Conservation (phyloP, 2,113 vertebrate species). For the Narcine bancroftii region DNA sequence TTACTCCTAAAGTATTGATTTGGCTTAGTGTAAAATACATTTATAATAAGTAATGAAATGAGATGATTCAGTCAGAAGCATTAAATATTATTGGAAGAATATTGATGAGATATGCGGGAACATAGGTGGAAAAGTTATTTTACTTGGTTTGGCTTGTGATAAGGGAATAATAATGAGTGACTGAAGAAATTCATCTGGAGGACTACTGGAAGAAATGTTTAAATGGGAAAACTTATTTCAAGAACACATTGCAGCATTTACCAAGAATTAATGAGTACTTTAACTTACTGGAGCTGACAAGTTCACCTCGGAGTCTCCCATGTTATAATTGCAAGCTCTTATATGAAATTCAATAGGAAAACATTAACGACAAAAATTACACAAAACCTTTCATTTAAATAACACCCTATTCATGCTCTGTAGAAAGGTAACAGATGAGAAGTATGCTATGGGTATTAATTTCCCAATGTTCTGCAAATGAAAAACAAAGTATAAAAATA, state of each 20-base stretch:
- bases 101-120: not conserved
- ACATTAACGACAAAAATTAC: constrained; percentile 23
- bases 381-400: constrained; percentile 4
- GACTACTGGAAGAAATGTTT: constrained; percentile 5
- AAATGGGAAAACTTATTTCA: constrained; percentile 16
- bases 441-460: constrained; percentile 29
- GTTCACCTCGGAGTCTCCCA: not conserved
- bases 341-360: constrained; percentile 34
- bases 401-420: constrained; percentile 23
- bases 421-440: constrained; percentile 30
- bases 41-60: constrained; percentile 4
- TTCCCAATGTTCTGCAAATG: constrained; percentile 17
- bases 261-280: constrained; percentile 18
- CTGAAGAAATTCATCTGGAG: constrained; percentile 19
- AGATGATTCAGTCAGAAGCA: not conserved
- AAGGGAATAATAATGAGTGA: constrained; percentile 7
- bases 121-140: not conserved
- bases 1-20: not conserved
- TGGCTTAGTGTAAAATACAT: not conserved
- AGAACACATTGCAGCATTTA: constrained; percentile 34
- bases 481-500: constrained; percentile 29
- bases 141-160: constrained; percentile 23
- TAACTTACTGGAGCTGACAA: constrained; percentile 9
- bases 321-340: constrained; percentile 2
- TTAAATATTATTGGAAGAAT: not conserved